A percentile compares a stretch with the other conserved stretches of the same genome.
Conservation (phyloP, 1,140 invertebrate genomes). For the Drosophila melanica region DNA sequence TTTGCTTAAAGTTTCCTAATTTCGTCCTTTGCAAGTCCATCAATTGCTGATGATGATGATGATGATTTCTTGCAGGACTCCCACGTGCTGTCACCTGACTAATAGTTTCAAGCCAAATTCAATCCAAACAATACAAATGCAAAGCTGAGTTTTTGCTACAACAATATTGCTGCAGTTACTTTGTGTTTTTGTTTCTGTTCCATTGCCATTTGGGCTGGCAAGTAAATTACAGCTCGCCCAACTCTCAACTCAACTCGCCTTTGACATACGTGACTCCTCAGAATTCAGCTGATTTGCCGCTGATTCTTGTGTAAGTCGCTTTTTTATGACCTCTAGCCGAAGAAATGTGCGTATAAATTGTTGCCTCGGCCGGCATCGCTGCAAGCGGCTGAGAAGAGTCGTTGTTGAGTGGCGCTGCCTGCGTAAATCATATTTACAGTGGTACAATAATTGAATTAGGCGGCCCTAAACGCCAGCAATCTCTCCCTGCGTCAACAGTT, state of each 20-base stretch:
- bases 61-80: no score
- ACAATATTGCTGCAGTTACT: conserved; percentile 15
- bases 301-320: conserved; percentile 53
- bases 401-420: conserved; percentile 31
- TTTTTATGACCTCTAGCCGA: conserved; percentile 68
- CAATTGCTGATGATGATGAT: no score
- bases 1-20: no score
- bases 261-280: conserved; percentile 39
- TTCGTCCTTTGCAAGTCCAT: no score
- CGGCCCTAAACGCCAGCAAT: conserved; percentile 25
- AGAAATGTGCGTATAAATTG: conserved; percentile 68
- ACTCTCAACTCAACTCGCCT: no score
- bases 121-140: no score
- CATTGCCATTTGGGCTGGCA: background rate
- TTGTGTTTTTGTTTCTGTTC: conserved; percentile 36
- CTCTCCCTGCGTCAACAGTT: conserved; percentile 1
- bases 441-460: conserved; percentile 74
- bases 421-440: conserved; percentile 77
- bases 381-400: conserved; percentile 37
- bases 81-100: no score
- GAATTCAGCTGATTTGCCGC: conserved; percentile 16
- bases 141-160: background rate
- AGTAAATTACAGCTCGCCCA: conserved; percentile 30
- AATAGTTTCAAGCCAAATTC: no score
- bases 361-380: conserved; percentile 24